phyloP scores from a whole-genome alignment of 2,113 vertebrate genomes.

The Miniopterus natalensis region DNA sequence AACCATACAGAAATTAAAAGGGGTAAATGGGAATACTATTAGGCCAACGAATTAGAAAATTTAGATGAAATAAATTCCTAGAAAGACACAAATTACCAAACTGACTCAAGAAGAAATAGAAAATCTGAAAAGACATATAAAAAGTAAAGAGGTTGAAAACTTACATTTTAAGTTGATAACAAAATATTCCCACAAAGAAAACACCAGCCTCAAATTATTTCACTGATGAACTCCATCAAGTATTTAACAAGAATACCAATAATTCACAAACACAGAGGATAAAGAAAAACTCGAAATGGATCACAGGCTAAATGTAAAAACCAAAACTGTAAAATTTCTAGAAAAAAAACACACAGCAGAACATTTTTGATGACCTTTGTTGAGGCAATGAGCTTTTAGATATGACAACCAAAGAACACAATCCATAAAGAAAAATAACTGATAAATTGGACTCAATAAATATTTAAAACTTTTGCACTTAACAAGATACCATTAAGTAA shows the following conservation, averaged over 20 bases:
- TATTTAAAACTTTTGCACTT: not conserved
- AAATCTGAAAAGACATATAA: not conserved
- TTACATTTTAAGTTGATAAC: constrained; percentile 33
- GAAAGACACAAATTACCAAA: constrained; percentile 44
- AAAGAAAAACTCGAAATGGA: constrained; percentile 36
- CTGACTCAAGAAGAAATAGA: constrained; percentile 20
- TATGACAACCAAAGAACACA: not conserved
- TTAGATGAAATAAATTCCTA: constrained; percentile 24
- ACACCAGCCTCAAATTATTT: not conserved
- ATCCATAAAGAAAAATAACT: not conserved
- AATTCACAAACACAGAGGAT: constrained; percentile 26
- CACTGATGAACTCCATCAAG: not conserved
- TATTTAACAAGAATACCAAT: not conserved
- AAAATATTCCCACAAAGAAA: constrained; percentile 48
- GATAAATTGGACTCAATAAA: not conserved
- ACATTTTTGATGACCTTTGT: constrained; percentile 25
- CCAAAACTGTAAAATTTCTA: not conserved
- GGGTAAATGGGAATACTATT: not conserved
- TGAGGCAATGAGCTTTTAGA: not conserved
- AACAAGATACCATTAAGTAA: not conserved
- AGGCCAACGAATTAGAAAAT: not conserved
- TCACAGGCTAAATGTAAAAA: not conserved
- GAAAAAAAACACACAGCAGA: not conserved
- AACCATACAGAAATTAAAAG: constrained; percentile 18
- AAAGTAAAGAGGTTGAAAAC: constrained; percentile 6